Base-by-base conservation (phyloP, 2,888 invertebrate genomes). In the Malachius bipustulatus region DNA sequence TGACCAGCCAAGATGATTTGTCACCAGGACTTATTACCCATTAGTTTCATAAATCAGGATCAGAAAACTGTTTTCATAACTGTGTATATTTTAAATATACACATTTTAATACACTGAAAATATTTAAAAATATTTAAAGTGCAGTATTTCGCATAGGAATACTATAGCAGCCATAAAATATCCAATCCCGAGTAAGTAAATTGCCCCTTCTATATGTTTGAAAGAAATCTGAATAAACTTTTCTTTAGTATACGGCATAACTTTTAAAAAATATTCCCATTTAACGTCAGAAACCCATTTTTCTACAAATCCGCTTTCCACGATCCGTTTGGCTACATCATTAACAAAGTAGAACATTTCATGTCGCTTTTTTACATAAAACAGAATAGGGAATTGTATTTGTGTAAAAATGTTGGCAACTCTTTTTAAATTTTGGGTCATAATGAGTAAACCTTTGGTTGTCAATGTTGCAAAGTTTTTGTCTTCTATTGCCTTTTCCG, bases 391-490 rank as follows among this genome's bases (percentile, higher is more conserved):
- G 14, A 41, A 43, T 10, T 38, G n/a, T n/a, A 12, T 27, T 3
- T 40, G 27, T 19, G 36, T 30, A 28, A 41, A 41, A 16, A 41
- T 32, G 15, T 38, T 37, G 10, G 38, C 24, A 4, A 4, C 35
- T 4, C 35, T 11, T n/a, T 16, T 16, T 2, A 39, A 9, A 31
- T 40, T 35, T 4, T 40, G 43, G 24, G 24, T 15, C 33, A 43
- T 36, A 3, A 43, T 34, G 11, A 43, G 30, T 14, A 37, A 33
- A n/a, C 43, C 43, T 3, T 30, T 41, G 16, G 40, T 39, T 10
- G 35, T 30, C 9, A 43, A 27, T 2, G 43, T 43, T n/a, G 40
- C 43, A 33, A 32, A 42, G 26, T 35, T 27, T 13, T 14, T 29
- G 2, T 11, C 30, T 10, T 11, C 16, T 13, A 34, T 14, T 16